Base-by-base conservation (phyloP, 2,113 vertebrate genomes). In the Salvelinus alpinus region DNA sequence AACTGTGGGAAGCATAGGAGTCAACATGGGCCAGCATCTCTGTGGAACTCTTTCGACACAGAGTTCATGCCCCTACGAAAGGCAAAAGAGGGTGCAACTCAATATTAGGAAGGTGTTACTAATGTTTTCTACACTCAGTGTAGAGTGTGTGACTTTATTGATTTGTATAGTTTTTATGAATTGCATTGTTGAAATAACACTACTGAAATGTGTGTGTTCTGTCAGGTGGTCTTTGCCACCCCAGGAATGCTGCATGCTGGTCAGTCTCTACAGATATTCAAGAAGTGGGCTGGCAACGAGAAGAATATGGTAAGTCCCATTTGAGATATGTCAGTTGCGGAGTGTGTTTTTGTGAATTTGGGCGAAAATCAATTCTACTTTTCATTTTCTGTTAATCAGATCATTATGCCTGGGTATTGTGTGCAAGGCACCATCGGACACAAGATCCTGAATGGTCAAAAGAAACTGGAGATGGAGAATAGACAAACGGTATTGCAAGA, bases 361-460 rank as follows among this genome's bases (percentile, higher is more conserved):
- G 38, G 9, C 24, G n/a, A 64, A 11, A 44, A 16, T 64, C 34
- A 18, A 38, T 22, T 44, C 34, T 68, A 22, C 8, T 16, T 24
- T 4, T n/a, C 20, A 25, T 64, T 3, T 8, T 73, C 51, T 51
- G 24, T 73, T 22, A 75, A 9, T 6, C 25, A 94, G 93, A 90
- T 94, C 1, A 94, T 94, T 81, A 94, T 94, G 94, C 98, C 98
- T 0, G 98, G 98, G 1, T 99, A 99, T 85, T 99, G 98, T 0
- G 98, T 99, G 3, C 98, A 99, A 92, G 98, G 98, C 69, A 99
- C 98, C 0, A 96, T 99, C 9, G 98, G 98, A 67, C 96, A 99
- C 84, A 99, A 99, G 88, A 96, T 99, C 78, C 90, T 99, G 64
- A 99, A 97, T 0, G 98, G 98, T 0, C 97, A 99, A 25, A 95